A percentile compares a stretch with the other conserved stretches of the same genome.
phyloP scores from a whole-genome alignment of 2,888 invertebrate species.

The Xestia sexstrigata region DNA sequence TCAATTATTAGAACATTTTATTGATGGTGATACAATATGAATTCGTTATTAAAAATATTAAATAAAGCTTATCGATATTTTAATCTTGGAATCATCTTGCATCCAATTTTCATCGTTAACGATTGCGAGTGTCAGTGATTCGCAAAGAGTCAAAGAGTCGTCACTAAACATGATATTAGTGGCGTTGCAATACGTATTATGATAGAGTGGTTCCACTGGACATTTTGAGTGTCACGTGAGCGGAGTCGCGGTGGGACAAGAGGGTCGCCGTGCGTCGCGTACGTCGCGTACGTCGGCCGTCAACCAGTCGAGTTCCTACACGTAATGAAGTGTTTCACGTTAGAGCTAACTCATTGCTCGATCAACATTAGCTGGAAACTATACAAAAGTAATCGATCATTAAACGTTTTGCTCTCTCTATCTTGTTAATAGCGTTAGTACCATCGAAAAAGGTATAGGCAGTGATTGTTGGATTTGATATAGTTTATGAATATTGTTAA shows the following conservation, averaged over 20 bases:
- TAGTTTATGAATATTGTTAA: conserved; percentile 91
- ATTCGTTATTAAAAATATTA: conserved; percentile 83
- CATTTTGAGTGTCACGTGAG: conserved; percentile 53
- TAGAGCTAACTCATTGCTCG: conserved; percentile 77
- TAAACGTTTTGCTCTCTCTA: conserved; percentile 87
- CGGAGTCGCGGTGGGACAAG: conserved; percentile 39
- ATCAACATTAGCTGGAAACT: conserved; percentile 76
- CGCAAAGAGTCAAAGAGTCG: conserved; percentile 23
- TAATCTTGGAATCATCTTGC: conserved; percentile 74
- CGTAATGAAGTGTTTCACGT: conserved; percentile 72
- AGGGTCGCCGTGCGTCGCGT: neutral
- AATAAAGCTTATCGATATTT: conserved; percentile 79
- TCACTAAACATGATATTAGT: conserved; percentile 19
- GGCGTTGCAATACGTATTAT: conserved; percentile 10
- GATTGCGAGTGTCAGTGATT: conserved; percentile 30
- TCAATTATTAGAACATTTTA: conserved; percentile 89
- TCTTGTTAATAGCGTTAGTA: conserved; percentile 89
- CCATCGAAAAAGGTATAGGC: conserved; percentile 88
- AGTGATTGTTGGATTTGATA: conserved; percentile 91
- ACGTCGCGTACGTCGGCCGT: conserved; percentile 26
- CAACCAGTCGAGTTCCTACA: conserved; percentile 82
- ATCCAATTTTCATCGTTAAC: conserved; percentile 62
- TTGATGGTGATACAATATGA: conserved; percentile 82
- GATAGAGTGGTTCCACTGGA: conserved; percentile 31
- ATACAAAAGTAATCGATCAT: conserved; percentile 78